These are phyloP conservation scores for Cremastobaeus sp. DNA, from an alignment of 2,888 invertebrate species.

Conservation along the genomic window DNA sequence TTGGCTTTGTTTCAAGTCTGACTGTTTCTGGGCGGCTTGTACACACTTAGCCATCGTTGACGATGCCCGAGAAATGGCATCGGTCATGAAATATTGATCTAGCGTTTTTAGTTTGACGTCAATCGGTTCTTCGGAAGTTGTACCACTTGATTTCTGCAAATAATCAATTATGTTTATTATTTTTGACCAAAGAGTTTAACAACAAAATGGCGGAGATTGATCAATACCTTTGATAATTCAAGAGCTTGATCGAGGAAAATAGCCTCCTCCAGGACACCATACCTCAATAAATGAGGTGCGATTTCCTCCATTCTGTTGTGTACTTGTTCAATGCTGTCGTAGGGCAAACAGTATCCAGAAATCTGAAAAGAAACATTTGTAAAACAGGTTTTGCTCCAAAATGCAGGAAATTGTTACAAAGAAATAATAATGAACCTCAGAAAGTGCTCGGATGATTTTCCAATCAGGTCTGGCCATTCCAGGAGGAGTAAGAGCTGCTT, in stretches of 20 bases:
- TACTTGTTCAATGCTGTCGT: slow-evolving; percentile 91
- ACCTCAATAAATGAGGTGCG: slow-evolving; percentile 92
- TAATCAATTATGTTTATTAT: slow-evolving; percentile 20
- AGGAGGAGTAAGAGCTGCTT: slow-evolving; percentile 92
- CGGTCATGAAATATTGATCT: slow-evolving; percentile 96
- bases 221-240: slow-evolving; percentile 83
- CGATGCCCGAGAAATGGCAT: slow-evolving; percentile 96
- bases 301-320: slow-evolving; percentile 89
- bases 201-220: neutral
- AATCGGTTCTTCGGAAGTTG: slow-evolving; percentile 76
- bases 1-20: slow-evolving; percentile 50
- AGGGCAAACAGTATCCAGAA: slow-evolving; percentile 86
- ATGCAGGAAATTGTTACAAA: too few relatives aligned
- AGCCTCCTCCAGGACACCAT: slow-evolving; percentile 90
- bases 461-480: slow-evolving; percentile 97
- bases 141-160: slow-evolving; percentile 66
- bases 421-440: slow-evolving; percentile 84
- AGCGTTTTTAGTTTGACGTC: slow-evolving; percentile 87
- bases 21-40: slow-evolving; percentile 88
- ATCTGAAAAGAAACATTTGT: slow-evolving; percentile 77
- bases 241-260: slow-evolving; percentile 90
- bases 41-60: slow-evolving; percentile 99
- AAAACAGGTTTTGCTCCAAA: too few relatives aligned
- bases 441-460: slow-evolving; percentile 98
- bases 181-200: neutral